phyloP scores from a whole-genome alignment of 2,113 vertebrate species.

The Vireo altiloquus region DNA sequence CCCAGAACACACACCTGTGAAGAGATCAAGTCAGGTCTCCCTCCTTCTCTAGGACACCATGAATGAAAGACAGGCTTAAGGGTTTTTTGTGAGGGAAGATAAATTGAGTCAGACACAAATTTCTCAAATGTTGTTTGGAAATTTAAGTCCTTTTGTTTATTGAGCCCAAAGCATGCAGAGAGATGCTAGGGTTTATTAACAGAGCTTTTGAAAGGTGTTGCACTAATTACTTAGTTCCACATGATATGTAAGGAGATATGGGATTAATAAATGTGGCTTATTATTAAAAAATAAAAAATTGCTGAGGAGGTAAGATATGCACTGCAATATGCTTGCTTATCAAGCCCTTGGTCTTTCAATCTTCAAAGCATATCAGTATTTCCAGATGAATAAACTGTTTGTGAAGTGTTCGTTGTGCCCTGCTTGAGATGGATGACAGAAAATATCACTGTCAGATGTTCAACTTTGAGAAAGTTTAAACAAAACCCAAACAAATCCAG shows the following conservation, averaged over 20 bases:
- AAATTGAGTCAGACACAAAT: background rate
- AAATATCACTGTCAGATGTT: background rate
- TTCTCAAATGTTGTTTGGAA: background rate
- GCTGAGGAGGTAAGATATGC: background rate
- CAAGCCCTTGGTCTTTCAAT: background rate
- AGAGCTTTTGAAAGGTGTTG: background rate
- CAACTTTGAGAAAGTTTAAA: background rate
- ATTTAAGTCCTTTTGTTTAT: background rate
- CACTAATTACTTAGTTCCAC: background rate
- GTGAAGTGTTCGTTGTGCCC: background rate
- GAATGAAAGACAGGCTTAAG: background rate
- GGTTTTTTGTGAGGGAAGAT: background rate
- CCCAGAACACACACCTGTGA: background rate
- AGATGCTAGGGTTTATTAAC: background rate
- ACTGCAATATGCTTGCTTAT: background rate
- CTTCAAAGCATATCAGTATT: background rate
- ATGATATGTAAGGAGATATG: background rate
- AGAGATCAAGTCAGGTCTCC: background rate
- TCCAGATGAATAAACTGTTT: background rate
- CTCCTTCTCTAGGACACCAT: background rate
- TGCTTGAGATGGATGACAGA: background rate
- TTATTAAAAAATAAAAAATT: slow-evolving; percentile 14
- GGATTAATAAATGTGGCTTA: background rate
- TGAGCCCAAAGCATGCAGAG: background rate
- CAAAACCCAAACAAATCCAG: background rate